Evolutionary conservation across 2,113 vertebrate species (phyloP).

Genomic region (Salvelinus alpinus): DNA sequence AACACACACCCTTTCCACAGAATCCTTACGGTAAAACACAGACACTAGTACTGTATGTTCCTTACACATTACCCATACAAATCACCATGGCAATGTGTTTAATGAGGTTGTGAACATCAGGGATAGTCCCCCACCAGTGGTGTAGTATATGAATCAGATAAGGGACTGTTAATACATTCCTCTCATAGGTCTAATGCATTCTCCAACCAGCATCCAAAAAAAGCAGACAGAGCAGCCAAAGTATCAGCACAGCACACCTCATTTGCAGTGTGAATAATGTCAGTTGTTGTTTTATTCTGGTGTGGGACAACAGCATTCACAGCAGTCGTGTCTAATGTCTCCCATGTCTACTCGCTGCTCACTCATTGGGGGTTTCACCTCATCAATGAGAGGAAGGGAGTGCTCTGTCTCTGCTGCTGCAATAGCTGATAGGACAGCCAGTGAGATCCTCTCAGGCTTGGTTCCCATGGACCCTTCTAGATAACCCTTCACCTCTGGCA

Average conservation of each 20-base stretch:
- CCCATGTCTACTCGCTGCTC: too few relatives aligned
- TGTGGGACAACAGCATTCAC: background rate
- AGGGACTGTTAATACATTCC: background rate
- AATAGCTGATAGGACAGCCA: slow-evolving; percentile 31
- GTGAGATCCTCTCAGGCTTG: slow-evolving; percentile 31
- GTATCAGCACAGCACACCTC: background rate
- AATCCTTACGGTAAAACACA: too few relatives aligned
- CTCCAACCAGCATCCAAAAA: background rate
- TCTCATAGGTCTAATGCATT: background rate
- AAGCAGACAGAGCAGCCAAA: background rate
- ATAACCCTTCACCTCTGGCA: slow-evolving; percentile 47
- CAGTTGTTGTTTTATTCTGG: background rate
- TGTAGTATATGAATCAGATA: background rate
- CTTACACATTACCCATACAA: too few relatives aligned
- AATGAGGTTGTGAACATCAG: too few relatives aligned
- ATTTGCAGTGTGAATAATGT: slow-evolving; percentile 8
- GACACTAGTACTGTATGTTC: too few relatives aligned
- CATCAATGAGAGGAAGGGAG: slow-evolving; percentile 54
- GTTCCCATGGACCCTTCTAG: slow-evolving; percentile 42
- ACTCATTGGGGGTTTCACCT: slow-evolving; percentile 21
- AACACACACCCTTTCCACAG: background rate
- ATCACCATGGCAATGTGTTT: too few relatives aligned
- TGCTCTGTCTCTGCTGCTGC: slow-evolving; percentile 40
- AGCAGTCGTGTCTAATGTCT: background rate
- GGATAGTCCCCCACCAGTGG: too few relatives aligned